These are phyloP conservation scores for Campoletis raptor DNA, from an alignment of 2,888 invertebrate genomes.

Conservation along the genomic window DNA sequence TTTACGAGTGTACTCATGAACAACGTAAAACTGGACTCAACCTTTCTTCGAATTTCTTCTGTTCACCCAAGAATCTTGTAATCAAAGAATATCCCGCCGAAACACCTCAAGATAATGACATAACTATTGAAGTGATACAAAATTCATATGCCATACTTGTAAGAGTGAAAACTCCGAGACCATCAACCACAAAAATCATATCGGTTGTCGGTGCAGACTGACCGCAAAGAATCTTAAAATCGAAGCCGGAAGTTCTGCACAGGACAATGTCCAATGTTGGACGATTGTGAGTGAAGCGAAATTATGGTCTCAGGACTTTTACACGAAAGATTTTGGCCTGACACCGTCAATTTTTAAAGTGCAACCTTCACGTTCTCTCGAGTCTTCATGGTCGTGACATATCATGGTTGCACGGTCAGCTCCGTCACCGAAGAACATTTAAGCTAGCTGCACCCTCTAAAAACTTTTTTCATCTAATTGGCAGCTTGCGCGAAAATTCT, in stretches of 20 bases:
- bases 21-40: not conserved
- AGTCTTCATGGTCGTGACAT: slow-evolving; percentile 12
- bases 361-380: slow-evolving; percentile 47
- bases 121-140: not conserved
- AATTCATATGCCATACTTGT: not conserved
- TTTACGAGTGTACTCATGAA: slow-evolving; percentile 14
- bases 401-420: slow-evolving; percentile 27
- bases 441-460: slow-evolving; percentile 21
- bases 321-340: slow-evolving; percentile 37
- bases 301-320: slow-evolving; percentile 50
- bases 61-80: not conserved
- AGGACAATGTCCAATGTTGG: slow-evolving; percentile 30
- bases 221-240: slow-evolving; percentile 21
- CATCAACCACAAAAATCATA: not conserved
- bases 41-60: not conserved
- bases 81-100: not conserved
- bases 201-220: not conserved
- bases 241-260: slow-evolving; percentile 47
- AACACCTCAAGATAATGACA: not conserved
- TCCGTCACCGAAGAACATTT: slow-evolving; percentile 48
- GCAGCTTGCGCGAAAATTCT: slow-evolving; percentile 59
- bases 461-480: slow-evolving; percentile 61
- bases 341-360: slow-evolving; percentile 64
- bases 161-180: not conserved
- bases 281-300: slow-evolving; percentile 38